Evolutionary conservation across 1,140 invertebrate genomes (phyloP).

Genomic region (Drosophila paulistorum): DNA sequence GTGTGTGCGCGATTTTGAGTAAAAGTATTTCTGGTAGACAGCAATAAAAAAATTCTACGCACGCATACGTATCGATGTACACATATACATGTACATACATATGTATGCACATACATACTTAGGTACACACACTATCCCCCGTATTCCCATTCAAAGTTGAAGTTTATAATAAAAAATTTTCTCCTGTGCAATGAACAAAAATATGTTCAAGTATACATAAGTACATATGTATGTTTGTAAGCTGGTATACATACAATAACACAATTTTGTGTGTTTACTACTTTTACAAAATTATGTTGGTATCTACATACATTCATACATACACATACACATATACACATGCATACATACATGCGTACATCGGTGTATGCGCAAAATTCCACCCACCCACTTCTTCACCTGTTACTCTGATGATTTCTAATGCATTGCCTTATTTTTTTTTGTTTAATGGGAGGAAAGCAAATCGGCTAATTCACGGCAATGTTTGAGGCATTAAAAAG

Average conservation of each 20-base stretch:
- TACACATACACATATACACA: conserved; percentile 16
- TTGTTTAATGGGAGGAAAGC: conserved; percentile 20
- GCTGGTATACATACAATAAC: conserved; percentile 27
- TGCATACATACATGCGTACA: conserved; percentile 48
- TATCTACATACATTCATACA: conserved; percentile 46
- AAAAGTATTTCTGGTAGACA: conserved; percentile 40
- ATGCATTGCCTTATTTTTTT: conserved; percentile 9
- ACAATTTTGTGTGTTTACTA: conserved; percentile 31
- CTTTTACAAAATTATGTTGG: conserved; percentile 55
- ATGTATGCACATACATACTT: conserved; percentile 18
- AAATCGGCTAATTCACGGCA: neutral
- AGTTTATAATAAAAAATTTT: conserved; percentile 50
- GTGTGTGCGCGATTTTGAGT: conserved; percentile 35
- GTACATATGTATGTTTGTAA: neutral
- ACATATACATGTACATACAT: conserved; percentile 40
- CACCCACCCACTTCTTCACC: conserved; percentile 70
- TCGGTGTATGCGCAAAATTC: conserved; percentile 54
- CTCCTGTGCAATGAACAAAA: conserved; percentile 36
- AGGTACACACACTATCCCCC: conserved; percentile 9
- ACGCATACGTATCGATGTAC: conserved; percentile 41
- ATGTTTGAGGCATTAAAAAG: neutral
- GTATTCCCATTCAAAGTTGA: conserved; percentile 47
- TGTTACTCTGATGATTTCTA: conserved; percentile 62
- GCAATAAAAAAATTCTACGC: conserved; percentile 57
- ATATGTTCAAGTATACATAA: conserved; percentile 27